Conservation (phyloP, 2,888 invertebrate genomes). For the Eupithecia exiguata region DNA sequence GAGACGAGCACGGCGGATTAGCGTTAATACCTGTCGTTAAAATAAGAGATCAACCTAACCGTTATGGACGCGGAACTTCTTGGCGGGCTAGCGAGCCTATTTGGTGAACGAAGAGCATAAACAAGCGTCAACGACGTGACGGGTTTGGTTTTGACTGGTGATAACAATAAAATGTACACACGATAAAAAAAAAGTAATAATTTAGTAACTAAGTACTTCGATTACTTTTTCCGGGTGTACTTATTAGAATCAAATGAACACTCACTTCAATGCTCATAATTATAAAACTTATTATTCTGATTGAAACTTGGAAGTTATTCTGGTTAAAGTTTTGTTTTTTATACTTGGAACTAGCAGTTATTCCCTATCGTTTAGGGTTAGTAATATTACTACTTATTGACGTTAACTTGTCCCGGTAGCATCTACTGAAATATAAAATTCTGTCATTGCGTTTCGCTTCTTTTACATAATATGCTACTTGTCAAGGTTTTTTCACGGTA, state of each 20-base stretch:
- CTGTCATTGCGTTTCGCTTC: background rate
- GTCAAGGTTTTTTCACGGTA: slow-evolving; percentile 1
- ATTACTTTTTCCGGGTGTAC: too few relatives aligned
- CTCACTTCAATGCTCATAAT: background rate
- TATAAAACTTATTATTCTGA: background rate
- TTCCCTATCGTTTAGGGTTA: background rate
- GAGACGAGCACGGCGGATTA: background rate
- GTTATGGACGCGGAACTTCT: too few relatives aligned
- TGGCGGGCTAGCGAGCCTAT: too few relatives aligned
- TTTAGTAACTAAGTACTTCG: too few relatives aligned
- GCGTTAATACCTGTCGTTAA: slow-evolving; percentile 2
- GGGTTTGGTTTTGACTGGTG: too few relatives aligned
- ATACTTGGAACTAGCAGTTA: too few relatives aligned
- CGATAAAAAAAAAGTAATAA: too few relatives aligned
- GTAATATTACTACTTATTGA: background rate
- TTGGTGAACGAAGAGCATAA: too few relatives aligned
- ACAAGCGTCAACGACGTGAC: too few relatives aligned
- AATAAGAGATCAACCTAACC: background rate
- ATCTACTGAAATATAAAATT: background rate
- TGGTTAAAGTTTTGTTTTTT: too few relatives aligned
- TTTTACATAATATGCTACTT: background rate
- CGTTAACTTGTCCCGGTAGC: background rate
- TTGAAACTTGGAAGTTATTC: background rate
- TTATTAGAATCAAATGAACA: too few relatives aligned
- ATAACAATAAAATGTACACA: too few relatives aligned